Evolutionary conservation across 2,888 invertebrate species (phyloP), one percentile per base, ranked within the genome.

Genomic region (Congeria kusceri): DNA sequence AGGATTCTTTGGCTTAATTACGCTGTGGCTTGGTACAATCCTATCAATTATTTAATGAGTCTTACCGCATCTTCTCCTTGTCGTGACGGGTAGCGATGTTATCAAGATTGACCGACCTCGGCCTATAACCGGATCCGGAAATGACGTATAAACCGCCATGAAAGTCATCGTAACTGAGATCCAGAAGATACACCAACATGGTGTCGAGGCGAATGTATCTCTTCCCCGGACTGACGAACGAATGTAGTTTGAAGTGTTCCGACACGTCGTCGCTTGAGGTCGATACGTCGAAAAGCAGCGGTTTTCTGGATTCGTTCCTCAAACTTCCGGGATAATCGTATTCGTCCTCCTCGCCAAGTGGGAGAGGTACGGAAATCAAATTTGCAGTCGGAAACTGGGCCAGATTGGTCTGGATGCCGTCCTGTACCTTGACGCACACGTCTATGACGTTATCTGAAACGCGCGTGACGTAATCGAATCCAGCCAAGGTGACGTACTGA

Each of bases 121-220:
- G 80, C 57, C 83, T 67, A 57, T 86, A 87, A 11, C 72, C 84
- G 39, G 85, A 79, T 20, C 80, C 71, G 11, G 82, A 64, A 18
- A 78, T 64, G 3, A 86, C 75, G 23, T 67, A 49, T 4, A 83
- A 69, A 5, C 80, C 69, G 11, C 71, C 77, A 18, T 53, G 56
- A 47, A 75, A 79, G n/a, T 78, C 75, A 13, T 83, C 77, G 20
- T 69, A 82, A 4, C 70, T 78, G 1, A 72, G 62, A 32, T 88
- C 86, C 18, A 88, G 49, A 27, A 86, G 74, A 56, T 77, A 83
- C 3, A 86, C 61, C 1, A 88, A 25, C 1, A 66, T 61, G 1
- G 80, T 65, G 61, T 88, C 86, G 11, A 88, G 63, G 20, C 88
- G 73, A 20, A 86, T 66, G 59, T 79, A 86, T 18, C 87, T 39